Conservation (phyloP, 1,140 invertebrate species). For the Trachymyrmex cornetzi region DNA sequence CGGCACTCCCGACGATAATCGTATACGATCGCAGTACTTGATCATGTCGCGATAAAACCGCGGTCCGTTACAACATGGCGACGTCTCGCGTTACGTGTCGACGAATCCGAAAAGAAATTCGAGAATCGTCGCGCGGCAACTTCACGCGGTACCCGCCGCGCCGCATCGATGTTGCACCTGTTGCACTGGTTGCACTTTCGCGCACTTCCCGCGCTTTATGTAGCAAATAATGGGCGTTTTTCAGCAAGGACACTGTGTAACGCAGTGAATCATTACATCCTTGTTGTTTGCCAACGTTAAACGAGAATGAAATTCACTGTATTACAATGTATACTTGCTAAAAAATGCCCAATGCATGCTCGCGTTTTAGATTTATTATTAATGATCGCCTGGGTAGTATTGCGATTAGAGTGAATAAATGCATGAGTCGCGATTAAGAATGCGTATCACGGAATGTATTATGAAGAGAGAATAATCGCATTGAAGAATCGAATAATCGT, state of each 20-base stretch:
- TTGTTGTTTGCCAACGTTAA: too few species aligned
- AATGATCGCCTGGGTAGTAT: not conserved
- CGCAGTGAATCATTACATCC: too few species aligned
- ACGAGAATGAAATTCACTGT: too few species aligned
- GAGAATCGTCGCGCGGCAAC: slow-evolving; percentile 4
- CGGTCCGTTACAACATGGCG: not conserved
- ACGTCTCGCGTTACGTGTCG: not conserved
- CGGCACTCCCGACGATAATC: not conserved
- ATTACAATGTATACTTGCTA: too few species aligned
- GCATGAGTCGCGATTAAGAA: not conserved
- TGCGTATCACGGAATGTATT: not conserved
- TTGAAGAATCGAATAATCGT: not conserved
- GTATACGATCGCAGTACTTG: not conserved
- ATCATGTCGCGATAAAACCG: not conserved
- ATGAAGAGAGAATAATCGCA: not conserved
- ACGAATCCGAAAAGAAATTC: not conserved
- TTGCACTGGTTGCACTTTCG: slow-evolving; percentile 12
- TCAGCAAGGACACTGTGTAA: too few species aligned
- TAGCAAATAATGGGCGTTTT: not conserved
- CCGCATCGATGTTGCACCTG: not conserved
- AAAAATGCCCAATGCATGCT: not conserved
- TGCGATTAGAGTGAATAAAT: not conserved
- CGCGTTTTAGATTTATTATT: not conserved
- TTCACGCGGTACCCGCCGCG: not conserved
- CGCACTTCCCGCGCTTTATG: not conserved